Base-by-base conservation (phyloP, 2,113 vertebrate species). In the Panurus biarmicus region DNA sequence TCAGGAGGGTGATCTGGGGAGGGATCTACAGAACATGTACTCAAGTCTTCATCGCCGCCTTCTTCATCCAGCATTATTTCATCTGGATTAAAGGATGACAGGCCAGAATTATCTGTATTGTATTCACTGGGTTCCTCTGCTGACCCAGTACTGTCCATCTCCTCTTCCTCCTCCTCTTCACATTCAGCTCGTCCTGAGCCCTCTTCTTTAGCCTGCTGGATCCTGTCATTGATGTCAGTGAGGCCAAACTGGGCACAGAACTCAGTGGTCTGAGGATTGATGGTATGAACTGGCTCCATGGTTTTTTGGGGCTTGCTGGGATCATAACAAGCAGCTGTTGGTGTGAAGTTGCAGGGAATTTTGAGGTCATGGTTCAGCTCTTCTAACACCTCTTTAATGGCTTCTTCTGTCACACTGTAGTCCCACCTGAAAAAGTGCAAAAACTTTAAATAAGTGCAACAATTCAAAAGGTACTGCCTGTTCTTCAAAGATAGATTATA, bases 61-160 rank as follows among this genome's bases (percentile, higher is more conserved):
- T 98, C 99, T 31, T 99, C 99, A 78, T 99, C 99, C 76, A 99
- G 97, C 66, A 98, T 97, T 84, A 99, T 99, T 96, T 99, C 99
- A 62, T 99, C 99, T 5, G 99, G 99, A 89, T 99, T 99, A 74
- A 98, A 94, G 29, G 98, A 99, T 12, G 93, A 97, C 9, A 99
- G 89, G 38, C 97, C 98, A 7, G 99, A 99, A 6, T 98, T 98
- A 91, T 99, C 99, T 9, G 98, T 98, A 8, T 97, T 98, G 87
- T 99, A 99, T 50, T 99, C 98, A 76, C 99, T 99, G 61, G 97
- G 98, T 35, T 99, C 99, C 33, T 99, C 99, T 33, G 80, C 95
- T 25, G 98, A 99, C 14, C 97, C 98, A 21, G 95, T 94, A 60
- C 98, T 98, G 48, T 97, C 97, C 50, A 92, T 80, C 6, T 98